Base-by-base conservation (phyloP, 2,888 invertebrate genomes). In the Chironomus riparius region DNA sequence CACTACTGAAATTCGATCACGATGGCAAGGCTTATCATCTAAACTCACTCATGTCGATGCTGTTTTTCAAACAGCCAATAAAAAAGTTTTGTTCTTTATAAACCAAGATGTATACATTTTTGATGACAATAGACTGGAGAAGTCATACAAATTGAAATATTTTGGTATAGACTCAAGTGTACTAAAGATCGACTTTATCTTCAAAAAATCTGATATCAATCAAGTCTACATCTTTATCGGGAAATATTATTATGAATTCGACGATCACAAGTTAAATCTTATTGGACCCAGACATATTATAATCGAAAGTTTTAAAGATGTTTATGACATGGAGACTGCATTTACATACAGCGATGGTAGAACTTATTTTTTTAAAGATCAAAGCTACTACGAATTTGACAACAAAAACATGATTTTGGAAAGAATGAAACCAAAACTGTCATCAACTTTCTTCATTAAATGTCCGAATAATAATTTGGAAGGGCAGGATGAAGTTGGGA, bases 31-130 rank as follows among this genome's bases (percentile, higher is more conserved):
- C 15, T 15, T 76, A 7, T 22, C 76, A 0, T 82, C 69, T 13
- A 68, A 13, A 18, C 2, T n/a, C n/a, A 91, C 91, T 10, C 92
- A 91, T 5, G 6, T 56, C 18, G 56, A 56, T 56, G 97, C 98
- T 0, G 94, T 96, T 13, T 97, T 96, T 83, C 97, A 98, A 84
- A 88, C 94, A 79, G 88, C 89, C 2, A 92, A 95, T 81, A 88
- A 88, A 77, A 92, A 92, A 81, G 96, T 98, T 78, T 92, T 97
- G n/a, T 95, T 98, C 85, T 95, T 95, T 81, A 87, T 93, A 78
- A 94, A 92, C 12, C 65, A 61, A 2, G 24, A 47, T 13, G n/a
- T 74, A n/a, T 68, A 22, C 13, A 28, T 13, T 0, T 74, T 74
- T 15, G 15, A 7, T 7, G 18, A 15, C 3, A 47, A 22, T 6